Evolutionary conservation across 2,888 invertebrate genomes (phyloP), one percentile per base, ranked within the genome.

Genomic region (Agapostemon virescens): DNA sequence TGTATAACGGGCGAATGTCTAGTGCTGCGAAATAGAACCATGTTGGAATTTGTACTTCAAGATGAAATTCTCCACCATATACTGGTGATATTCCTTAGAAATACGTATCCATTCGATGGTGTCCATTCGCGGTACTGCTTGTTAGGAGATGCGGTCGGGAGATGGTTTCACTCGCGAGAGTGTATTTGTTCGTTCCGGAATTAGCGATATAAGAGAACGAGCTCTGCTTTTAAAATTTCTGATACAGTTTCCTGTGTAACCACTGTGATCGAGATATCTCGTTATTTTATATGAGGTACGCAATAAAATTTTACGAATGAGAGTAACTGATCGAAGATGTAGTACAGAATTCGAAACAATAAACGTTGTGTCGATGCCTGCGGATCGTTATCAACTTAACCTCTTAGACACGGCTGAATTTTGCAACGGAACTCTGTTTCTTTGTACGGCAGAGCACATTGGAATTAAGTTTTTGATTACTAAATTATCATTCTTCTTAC

Each of bases 111-210:
- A 67, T 69, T 85, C 71, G 74, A 72, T 75, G 63, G 74, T 74
- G 77, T 75, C 71, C 75, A 82, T 77, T 81, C 52, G 78, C 74
- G 76, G 77, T 84, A 83, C 64, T 69, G 69, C 78, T 84, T 79
- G 77, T 86, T 85, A 79, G 81, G n/a, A 69, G 30, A 69, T 55
- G 70, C 64, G 68, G 58, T 69, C 72, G 20, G 30, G 13, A 69
- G 49, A 30, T 74, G 64, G 26, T 58, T 38, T 13, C 45, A n/a
- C 40, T 38, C 64, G 68, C 40, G 55, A 69, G 72, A 30, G 69
- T 26, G 13, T 74, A 68, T 15, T 66, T 49, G 70, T 66, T 74
- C 87, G 79, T 78, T 73, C 69, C n/a, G 1, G 52, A 82, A 86
- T 84, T 78, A 69, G 33, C 63, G 30, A 55, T 55, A 38, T 38